A percentile compares a stretch with the other conserved stretches of the same genome.
Evolutionary conservation across 1,140 invertebrate genomes (phyloP).

Genomic region (Drosophila equinoxialis): DNA sequence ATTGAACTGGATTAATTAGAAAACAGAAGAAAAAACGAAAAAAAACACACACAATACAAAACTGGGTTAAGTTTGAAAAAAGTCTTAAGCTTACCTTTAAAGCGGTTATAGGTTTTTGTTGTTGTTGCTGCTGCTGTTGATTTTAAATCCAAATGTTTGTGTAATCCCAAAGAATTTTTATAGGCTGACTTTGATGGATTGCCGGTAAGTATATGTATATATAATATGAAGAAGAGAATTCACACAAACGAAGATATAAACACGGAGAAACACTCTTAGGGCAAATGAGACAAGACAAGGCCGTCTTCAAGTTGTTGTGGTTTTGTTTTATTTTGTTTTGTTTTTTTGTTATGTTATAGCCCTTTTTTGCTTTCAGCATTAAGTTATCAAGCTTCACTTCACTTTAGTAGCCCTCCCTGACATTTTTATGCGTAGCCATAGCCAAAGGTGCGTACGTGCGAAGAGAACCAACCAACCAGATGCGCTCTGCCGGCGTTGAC

Average conservation of each 20-base stretch:
- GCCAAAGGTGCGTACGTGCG: constrained; percentile 71
- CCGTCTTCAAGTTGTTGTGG: constrained; percentile 42
- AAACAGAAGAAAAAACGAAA: constrained; percentile 27
- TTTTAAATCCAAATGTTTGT: constrained; percentile 43
- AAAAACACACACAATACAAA: constrained; percentile 24
- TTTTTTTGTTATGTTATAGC: constrained; percentile 20
- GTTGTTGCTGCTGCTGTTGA: background rate
- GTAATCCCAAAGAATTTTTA: constrained; percentile 56
- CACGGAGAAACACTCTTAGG: background rate
- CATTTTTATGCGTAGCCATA: constrained; percentile 66
- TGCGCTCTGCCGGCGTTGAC: constrained; percentile 30
- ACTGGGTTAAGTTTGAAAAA: constrained; percentile 45
- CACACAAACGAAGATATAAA: constrained; percentile 1
- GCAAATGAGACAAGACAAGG: constrained; percentile 59
- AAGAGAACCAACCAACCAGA: constrained; percentile 24
- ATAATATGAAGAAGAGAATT: constrained; percentile 15
- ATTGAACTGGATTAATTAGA: constrained; percentile 58
- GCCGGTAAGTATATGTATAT: constrained; percentile 1
- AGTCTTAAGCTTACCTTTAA: constrained; percentile 49
- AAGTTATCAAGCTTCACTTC: constrained; percentile 64
- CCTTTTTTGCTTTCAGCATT: constrained; percentile 40
- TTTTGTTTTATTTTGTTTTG: constrained; percentile 32
- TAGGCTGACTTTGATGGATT: constrained; percentile 58
- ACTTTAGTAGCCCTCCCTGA: constrained; percentile 31
- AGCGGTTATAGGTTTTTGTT: constrained; percentile 15